Evolutionary conservation across 1,140 invertebrate species (phyloP), one percentile per base, ranked within the genome.

Genomic region (Sycophila sp.): DNA sequence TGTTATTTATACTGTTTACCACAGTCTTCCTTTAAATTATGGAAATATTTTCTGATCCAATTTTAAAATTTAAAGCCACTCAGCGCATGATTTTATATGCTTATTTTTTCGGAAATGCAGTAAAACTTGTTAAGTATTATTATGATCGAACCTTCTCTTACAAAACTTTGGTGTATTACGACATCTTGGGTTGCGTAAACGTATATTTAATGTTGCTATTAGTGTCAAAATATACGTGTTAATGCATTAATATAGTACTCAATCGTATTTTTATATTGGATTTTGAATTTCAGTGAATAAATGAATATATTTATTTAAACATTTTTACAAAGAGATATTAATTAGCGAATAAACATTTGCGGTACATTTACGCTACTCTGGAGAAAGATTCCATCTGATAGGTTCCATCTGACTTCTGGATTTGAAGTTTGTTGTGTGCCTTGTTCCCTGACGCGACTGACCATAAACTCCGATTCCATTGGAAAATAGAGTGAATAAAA

Each of bases 361-460:
- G 13, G 8, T 19, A 51, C 24, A 19, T 13, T 51, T 17, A 13
- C 24, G 47, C 24, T 51, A 17, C 13, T 51, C 13, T 26, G 22
- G n/a, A n/a, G n/a, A 26, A 51, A 51, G 26, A 51, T n/a, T n/a
- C n/a, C n/a, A n/a, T n/a, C 13, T 58, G 19, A 34, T 51, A 22
- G 17, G 24, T 30, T 63, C n/a, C 24, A 53, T 70, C 42, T 34
- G 19, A 47, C 36, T 70, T 64, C 8, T 45, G 22, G 10, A 58
- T 71, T 58, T 28, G 19, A 58, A n/a, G 13, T 64, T 59, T 53
- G n/a, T 45, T 53, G 36, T 51, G 63, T 72, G 64, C 49, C 58
- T 67, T 72, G 58, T 72, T 60, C 36, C 45, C 63, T 67, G 45
- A 67, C 63, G 34, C 49, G 49, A 71, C 53, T 34, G 69, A 63